Percentiles rank a stretch among this genome's conserved stretches.
Evolutionary conservation across 2,113 vertebrate genomes (phyloP).

Genomic region (Tyto alba): DNA sequence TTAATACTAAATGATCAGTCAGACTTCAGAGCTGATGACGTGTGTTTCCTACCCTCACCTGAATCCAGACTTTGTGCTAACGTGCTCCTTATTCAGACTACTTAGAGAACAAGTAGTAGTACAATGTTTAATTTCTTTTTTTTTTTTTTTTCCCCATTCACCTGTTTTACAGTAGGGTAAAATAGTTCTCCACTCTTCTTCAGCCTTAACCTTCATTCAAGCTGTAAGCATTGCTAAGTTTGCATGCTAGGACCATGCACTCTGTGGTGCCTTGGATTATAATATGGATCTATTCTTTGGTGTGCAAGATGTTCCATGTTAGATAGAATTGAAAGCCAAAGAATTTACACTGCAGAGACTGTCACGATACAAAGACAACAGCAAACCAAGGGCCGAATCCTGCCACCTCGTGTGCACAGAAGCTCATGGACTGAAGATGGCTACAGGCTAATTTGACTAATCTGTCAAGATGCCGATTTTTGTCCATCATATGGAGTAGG

Average conservation of each 20-base stretch:
- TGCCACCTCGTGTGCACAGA: neutral
- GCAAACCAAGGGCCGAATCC: neutral
- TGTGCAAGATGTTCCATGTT: neutral
- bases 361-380: neutral
- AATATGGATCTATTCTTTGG: neutral
- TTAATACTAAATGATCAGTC: neutral
- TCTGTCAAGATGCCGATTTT: slow-evolving; percentile 13
- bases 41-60: neutral
- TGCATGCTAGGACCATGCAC: neutral
- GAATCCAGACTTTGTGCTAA: neutral
- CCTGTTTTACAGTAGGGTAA: neutral
- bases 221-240: neutral
- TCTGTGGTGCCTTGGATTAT: neutral
- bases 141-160: neutral
- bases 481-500: slow-evolving; percentile 42
- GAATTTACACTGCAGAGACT: slow-evolving; percentile 1
- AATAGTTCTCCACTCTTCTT: neutral
- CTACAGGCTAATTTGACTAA: neutral
- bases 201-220: slow-evolving; percentile 19
- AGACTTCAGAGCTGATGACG: neutral
- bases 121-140: neutral
- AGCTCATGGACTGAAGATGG: slow-evolving; percentile 18
- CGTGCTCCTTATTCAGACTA: neutral
- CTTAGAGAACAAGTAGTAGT: neutral
- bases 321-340: slow-evolving; percentile 41